Evolutionary conservation across 2,888 invertebrate species (phyloP).

Genomic region (Plagodis dolabraria): DNA sequence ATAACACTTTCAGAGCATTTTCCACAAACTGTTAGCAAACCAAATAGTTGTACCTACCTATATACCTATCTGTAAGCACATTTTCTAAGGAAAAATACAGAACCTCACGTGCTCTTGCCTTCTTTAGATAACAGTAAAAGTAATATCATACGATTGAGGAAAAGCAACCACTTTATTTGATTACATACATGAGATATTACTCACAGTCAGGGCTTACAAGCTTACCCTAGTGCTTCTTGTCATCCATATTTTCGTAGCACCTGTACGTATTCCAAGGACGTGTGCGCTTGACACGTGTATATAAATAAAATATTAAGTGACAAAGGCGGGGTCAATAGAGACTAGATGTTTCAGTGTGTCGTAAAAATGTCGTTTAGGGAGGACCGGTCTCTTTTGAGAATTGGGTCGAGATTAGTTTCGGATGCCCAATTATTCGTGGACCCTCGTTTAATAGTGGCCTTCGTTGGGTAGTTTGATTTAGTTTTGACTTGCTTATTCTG

Average conservation of each 20-base stretch:
- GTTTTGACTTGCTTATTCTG: too few species aligned
- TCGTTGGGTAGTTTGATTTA: not conserved
- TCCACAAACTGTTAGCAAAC: too few species aligned
- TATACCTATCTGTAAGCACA: too few species aligned
- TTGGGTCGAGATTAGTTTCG: conserved; percentile 8
- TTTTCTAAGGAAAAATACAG: not conserved
- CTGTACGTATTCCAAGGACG: conserved; percentile 25
- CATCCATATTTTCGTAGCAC: conserved; percentile 22
- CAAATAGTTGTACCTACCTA: too few species aligned
- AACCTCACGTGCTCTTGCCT: not conserved
- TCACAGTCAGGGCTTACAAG: conserved; percentile 10
- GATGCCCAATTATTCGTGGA: conserved; percentile 15
- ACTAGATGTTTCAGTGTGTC: conserved; percentile 24
- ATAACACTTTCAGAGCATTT: too few species aligned
- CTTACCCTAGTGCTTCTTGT: conserved; percentile 11
- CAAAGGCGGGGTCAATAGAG: conserved; percentile 35
- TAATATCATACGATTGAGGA: not conserved
- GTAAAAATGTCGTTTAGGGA: conserved; percentile 30
- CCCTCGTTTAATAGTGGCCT: conserved; percentile 17
- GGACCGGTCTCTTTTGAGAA: conserved; percentile 10
- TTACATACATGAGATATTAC: conserved; percentile 10
- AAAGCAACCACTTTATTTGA: conserved; percentile 16
- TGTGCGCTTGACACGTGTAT: conserved; percentile 28
- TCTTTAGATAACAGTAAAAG: too few species aligned
- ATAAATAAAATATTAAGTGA: conserved; percentile 38